These are phyloP conservation scores for Colistium nudipinnis DNA, from an alignment of 2,113 vertebrate genomes.

Conservation along the genomic window DNA sequence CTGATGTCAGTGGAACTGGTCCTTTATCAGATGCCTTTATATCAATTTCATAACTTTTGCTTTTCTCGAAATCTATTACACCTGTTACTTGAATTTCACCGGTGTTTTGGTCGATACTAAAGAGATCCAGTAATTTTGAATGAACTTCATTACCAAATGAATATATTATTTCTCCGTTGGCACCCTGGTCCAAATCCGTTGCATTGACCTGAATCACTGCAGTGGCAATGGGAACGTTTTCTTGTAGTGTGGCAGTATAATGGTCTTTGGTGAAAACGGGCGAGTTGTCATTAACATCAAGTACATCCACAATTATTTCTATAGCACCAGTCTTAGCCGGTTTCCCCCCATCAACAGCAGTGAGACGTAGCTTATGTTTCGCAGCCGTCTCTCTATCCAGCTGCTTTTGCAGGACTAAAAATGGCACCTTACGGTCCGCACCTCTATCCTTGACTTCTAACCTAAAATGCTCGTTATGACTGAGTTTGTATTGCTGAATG, in stretches of 20 bases:
- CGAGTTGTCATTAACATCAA: conserved; percentile 69
- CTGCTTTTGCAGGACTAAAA: conserved; percentile 47
- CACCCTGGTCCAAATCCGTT: conserved; percentile 62
- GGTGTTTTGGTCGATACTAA: conserved; percentile 58
- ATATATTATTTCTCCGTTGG: conserved; percentile 63
- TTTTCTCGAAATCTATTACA: conserved; percentile 32
- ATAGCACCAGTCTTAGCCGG: conserved; percentile 43
- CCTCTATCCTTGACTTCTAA: conserved; percentile 49
- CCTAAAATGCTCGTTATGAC: conserved; percentile 60
- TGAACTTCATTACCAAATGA: conserved; percentile 59
- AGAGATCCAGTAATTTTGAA: conserved; percentile 39
- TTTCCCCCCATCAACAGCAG: conserved; percentile 66
- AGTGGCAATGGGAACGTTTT: conserved; percentile 55
- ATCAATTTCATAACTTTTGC: conserved; percentile 35
- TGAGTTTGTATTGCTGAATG: conserved; percentile 76
- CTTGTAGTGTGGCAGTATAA: conserved; percentile 46
- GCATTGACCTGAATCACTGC: conserved; percentile 61
- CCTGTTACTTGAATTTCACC: conserved; percentile 52
- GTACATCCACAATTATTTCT: conserved; percentile 41
- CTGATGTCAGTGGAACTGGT: conserved; percentile 28
- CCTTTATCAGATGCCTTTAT: conserved; percentile 44
- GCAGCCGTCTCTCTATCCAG: conserved; percentile 57
- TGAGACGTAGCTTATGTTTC: conserved; percentile 43
- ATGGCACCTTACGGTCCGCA: conserved; percentile 43
- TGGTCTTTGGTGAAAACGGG: conserved; percentile 61